Conservation (phyloP, 2,888 invertebrate species). For the Glyphotaelius pellucidus region DNA sequence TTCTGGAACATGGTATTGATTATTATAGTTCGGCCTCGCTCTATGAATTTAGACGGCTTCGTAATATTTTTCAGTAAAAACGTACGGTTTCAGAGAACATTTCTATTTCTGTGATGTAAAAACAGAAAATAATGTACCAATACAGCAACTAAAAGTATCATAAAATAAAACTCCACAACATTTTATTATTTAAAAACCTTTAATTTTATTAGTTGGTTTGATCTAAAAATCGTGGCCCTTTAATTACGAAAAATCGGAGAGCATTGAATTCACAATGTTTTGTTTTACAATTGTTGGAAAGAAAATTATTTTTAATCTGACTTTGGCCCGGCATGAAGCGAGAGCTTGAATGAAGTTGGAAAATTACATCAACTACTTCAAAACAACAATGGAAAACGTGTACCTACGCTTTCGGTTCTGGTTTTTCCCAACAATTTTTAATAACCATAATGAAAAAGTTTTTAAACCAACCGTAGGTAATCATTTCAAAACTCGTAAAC, state of each 20-base stretch:
- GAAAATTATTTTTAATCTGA: not conserved
- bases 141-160: not conserved
- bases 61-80: not conserved
- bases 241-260: not conserved
- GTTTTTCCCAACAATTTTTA: conserved; percentile 25
- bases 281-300: not conserved
- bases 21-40: not conserved
- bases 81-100: not conserved
- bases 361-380: not conserved
- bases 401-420: not conserved
- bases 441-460: conserved; percentile 19
- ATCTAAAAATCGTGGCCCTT: not conserved
- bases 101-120: not conserved
- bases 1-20: too few relatives aligned
- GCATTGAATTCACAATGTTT: not conserved
- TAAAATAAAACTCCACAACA: too few relatives aligned
- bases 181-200: not conserved
- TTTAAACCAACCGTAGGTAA: not conserved
- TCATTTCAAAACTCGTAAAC: conserved; percentile 26
- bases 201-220: not conserved
- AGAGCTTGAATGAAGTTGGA: conserved; percentile 2
- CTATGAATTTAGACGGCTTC: not conserved
- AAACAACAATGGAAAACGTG: not conserved
- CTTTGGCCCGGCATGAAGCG: not conserved
- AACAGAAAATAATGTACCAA: not conserved